These are phyloP conservation scores for Borostomias antarcticus DNA, from an alignment of 2,797 vertebrate genomes.

Conservation along the genomic window DNA sequence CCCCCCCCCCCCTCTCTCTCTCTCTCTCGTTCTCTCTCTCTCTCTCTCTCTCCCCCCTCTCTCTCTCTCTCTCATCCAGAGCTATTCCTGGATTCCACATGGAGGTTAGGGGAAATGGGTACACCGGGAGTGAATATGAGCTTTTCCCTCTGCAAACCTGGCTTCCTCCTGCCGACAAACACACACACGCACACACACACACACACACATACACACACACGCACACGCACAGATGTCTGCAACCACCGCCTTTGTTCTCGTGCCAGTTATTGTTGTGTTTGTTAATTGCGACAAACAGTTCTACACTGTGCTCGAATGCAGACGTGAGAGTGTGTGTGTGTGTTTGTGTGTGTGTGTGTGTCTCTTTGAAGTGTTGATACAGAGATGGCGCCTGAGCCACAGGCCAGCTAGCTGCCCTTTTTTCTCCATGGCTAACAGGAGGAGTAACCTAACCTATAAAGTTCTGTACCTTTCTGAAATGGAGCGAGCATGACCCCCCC, in stretches of 20 bases:
- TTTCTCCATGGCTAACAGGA: constrained; percentile 16
- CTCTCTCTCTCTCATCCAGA: constrained; percentile 46
- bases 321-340: no score
- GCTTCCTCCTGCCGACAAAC: not conserved
- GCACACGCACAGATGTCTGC: no score
- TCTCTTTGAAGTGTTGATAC: not conserved
- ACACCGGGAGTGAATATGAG: constrained; percentile 13
- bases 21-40: not conserved
- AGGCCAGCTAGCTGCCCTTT: constrained; percentile 4
- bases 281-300: constrained; percentile 38
- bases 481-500: no score
- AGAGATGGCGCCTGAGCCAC: constrained; percentile 22
- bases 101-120: constrained; percentile 69
- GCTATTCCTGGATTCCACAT: constrained; percentile 64
- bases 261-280: not conserved
- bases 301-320: no score
- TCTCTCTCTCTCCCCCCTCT: constrained; percentile 36
- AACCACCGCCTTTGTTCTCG: not conserved
- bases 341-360: no score
- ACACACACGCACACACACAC: constrained; percentile 6
- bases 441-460: constrained; percentile 27
- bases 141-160: not conserved
- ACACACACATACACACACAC: not conserved
- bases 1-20: constrained; percentile 1
- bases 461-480: no score